Conservation (phyloP, 2,888 invertebrate genomes). For the Nowickia ferox region DNA sequence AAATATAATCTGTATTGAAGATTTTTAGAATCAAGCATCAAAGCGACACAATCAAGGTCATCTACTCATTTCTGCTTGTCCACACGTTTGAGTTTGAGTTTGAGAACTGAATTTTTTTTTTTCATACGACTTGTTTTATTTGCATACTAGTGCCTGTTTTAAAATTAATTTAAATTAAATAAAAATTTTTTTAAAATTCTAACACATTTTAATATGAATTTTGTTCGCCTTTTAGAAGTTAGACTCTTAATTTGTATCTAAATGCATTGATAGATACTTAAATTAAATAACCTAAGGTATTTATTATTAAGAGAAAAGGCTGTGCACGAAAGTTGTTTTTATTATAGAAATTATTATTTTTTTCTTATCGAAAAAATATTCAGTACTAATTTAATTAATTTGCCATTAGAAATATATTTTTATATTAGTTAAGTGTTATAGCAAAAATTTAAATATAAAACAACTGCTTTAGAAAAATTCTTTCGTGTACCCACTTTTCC, state of each 20-base stretch:
- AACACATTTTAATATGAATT: not conserved
- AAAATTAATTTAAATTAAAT: not conserved
- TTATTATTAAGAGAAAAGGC: not conserved
- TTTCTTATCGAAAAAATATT: no score
- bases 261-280: not conserved
- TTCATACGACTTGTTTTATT: not conserved
- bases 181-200: no score
- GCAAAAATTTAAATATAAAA: no score
- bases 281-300: not conserved
- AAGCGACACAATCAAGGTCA: constrained; percentile 11
- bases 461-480: not conserved
- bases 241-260: not conserved
- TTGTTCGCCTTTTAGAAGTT: not conserved
- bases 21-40: not conserved
- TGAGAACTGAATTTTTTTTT: not conserved
- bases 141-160: constrained; percentile 12
- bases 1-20: not conserved
- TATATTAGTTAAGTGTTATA: no score
- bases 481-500: not conserved
- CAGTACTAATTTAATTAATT: no score
- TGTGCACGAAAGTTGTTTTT: not conserved
- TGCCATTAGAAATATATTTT: no score
- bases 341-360: not conserved
- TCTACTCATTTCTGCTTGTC: constrained; percentile 10
- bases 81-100: not conserved